Evolutionary conservation across 2,888 invertebrate genomes (phyloP), one percentile per base, ranked within the genome.

Genomic region (Troides oblongomaculatus): DNA sequence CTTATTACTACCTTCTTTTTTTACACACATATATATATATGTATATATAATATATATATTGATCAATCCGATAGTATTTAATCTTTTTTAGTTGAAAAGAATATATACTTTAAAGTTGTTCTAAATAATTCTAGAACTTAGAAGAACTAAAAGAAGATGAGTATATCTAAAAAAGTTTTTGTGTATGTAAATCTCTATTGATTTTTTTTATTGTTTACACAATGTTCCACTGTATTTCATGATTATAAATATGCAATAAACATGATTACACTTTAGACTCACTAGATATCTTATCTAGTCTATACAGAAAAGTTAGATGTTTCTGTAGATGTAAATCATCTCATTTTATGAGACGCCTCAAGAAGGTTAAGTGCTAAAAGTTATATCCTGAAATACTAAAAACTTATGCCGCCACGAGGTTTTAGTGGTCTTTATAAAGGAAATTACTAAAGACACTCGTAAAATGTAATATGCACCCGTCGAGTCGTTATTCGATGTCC

Each of bases 401-500:
- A 58, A 43, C 58, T 62, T 62, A 68, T 68, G 53, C 39, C 56
- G 39, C 59, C 50, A 56, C 61, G 56, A 56, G n/a, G 30, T 56
- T 50, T 53, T 64, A 60, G 36, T 36, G 23, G 18, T 62, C 59
- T 65, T 62, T 66, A 59, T 59, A 36, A 39, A 21, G 39, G 63
- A 62, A 62, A 56, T 66, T 66, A 66, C 59, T 63, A 70, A 62
- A 62, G 50, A 46, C 2, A 65, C 30, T 57, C 57, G 46, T 65
- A 61, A 65, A 64, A 62, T 14, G 12, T 36, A 56, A 57, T 23
- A 30, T 43, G 21, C 53, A 62, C 23, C 50, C 46, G 59, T 62
- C 25, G 53, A 70, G 63, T 66, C 66, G 62, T 23, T 36, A 36
- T 62, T 59, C 62, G 69, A 66, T 43, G 59, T 63, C 14, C 66